phyloP scores from a whole-genome alignment of 1,140 invertebrate species.

The Lasioglossum baleicum region DNA sequence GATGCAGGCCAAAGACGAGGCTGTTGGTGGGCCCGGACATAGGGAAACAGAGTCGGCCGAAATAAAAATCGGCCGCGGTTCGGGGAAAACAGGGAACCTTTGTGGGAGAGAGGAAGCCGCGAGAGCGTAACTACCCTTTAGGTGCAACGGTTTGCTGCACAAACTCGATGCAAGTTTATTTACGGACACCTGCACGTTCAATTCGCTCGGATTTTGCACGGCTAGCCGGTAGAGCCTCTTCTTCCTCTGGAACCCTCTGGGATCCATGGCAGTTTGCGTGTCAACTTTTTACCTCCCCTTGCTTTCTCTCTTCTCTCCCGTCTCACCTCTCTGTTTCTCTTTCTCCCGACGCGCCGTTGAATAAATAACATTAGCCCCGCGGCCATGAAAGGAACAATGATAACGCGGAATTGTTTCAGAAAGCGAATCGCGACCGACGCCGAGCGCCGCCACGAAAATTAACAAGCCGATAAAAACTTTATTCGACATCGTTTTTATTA shows the following conservation, averaged over 20 bases:
- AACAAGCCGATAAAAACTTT: conserved; percentile 43
- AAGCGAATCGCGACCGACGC: conserved; percentile 21
- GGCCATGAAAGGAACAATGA: conserved; percentile 34
- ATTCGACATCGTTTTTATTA: conserved; percentile 37
- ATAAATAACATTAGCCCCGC: conserved; percentile 47
- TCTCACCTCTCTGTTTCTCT: background rate
- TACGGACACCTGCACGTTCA: conserved; percentile 68
- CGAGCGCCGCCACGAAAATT: conserved; percentile 33
- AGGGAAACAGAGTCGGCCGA: conserved; percentile 34
- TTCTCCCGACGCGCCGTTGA: background rate
- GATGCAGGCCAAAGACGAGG: conserved; percentile 19
- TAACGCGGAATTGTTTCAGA: conserved; percentile 36
- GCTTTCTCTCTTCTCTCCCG: too few relatives aligned
- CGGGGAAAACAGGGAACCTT: conserved; percentile 45
- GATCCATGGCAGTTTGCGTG: conserved; percentile 35
- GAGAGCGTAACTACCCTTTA: conserved; percentile 68
- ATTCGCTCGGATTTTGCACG: conserved; percentile 58
- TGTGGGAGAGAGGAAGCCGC: conserved; percentile 52
- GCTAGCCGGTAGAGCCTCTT: background rate
- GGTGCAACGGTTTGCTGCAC: conserved; percentile 64
- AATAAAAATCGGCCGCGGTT: conserved; percentile 53
- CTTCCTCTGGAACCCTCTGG: too few relatives aligned
- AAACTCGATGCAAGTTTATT: conserved; percentile 70
- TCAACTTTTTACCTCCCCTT: conserved; percentile 23
- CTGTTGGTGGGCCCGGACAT: background rate